Evolutionary conservation across 2,888 invertebrate genomes (phyloP), one percentile per base, ranked within the genome.

Genomic region (Embidobia sp.): DNA sequence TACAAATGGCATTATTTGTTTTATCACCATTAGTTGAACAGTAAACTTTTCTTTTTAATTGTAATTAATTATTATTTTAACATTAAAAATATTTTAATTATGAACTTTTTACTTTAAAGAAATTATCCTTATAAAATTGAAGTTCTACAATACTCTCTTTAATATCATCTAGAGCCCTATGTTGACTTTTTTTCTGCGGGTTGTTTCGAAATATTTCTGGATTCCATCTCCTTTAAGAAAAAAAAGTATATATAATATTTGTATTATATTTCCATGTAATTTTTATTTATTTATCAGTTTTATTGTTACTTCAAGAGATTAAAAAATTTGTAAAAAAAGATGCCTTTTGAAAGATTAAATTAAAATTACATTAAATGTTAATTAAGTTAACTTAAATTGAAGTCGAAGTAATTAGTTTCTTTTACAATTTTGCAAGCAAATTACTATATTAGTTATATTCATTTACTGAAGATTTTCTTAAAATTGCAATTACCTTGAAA

Each of bases 111-210:
- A 42, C 8, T 29, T 35, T 67, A 49, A 78, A 86, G 85, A 37
- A 85, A 69, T 80, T 49, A 2, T 81, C 51, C 86, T 92, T 93
- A 90, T 96, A 98, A 91, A 93, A 95, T 85, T 93, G 93, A 16
- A 98, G 90, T 90, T 98, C 98, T 18, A 91, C 87, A 80, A 98
- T 93, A 88, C 96, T 97, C 84, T 98, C 97, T 80, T 91, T 91
- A 61, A 98, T 97, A 89, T 98, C 98, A 83, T 93, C 92, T n/a
- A 95, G 83, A 8, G 95, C 93, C 80, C 97, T 92, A 85, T 97
- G 97, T 0, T 88, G 92, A 91, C 48, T 86, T 89, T 84, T 96
- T 96, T 44, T 87, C 86, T 0, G 95, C 95, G 90, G 90, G n/a
- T 84, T 85, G 8, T 91, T 88, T 81, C n/a, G n/a, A n/a, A 89